A percentile compares a stretch with the other conserved stretches of the same genome.
phyloP scores from a whole-genome alignment of 2,888 invertebrate genomes.

The Lithosia quadra region DNA sequence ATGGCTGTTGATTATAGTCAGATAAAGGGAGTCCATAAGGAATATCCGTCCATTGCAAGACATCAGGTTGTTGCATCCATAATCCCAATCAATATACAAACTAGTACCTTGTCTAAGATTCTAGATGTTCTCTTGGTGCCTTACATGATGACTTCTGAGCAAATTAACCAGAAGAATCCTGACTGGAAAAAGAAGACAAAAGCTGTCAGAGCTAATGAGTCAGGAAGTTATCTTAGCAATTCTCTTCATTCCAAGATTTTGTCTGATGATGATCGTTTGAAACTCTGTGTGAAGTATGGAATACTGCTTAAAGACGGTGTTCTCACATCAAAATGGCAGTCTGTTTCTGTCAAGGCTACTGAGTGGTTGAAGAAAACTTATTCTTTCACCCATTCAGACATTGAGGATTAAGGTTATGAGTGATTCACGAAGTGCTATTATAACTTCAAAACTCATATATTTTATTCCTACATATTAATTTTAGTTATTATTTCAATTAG shows the following conservation, averaged over 20 bases:
- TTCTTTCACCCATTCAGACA: background rate
- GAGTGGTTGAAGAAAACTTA: background rate
- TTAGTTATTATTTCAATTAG: too few relatives aligned
- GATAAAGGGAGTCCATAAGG: background rate
- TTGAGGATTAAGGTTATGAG: too few relatives aligned
- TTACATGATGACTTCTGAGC: background rate
- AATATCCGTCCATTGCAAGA: background rate
- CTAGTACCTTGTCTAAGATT: background rate
- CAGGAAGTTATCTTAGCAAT: background rate
- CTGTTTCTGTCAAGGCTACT: background rate
- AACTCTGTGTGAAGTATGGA: background rate
- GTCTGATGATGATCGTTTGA: background rate
- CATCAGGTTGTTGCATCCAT: conserved; percentile 10
- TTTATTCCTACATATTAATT: too few relatives aligned
- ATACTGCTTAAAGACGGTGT: background rate
- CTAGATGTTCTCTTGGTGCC: conserved; percentile 5
- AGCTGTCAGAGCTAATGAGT: background rate
- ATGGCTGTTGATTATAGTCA: background rate
- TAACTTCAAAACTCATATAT: too few relatives aligned
- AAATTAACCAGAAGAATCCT: conserved; percentile 12
- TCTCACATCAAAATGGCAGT: background rate
- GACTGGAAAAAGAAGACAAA: conserved; percentile 8
- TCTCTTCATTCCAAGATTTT: conserved; percentile 1
- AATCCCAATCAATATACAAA: background rate
- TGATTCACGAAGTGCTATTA: too few relatives aligned